Conservation (phyloP, 2,888 invertebrate genomes). For the Hydropsyche betteni region DNA sequence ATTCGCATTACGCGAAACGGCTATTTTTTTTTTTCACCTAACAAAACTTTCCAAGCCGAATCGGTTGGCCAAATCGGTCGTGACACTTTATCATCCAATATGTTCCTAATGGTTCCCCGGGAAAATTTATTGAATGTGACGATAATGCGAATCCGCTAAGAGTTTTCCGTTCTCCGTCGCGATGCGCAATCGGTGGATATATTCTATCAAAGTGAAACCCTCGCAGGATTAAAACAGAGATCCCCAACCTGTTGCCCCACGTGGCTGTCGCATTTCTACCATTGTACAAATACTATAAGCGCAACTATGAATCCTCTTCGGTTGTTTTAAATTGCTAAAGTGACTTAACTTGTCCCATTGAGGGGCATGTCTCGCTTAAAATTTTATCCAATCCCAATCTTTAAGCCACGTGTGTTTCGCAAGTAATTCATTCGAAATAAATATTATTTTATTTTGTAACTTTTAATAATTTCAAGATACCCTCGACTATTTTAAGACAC, state of each 20-base stretch:
- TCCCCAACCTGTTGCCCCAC: conserved; percentile 22
- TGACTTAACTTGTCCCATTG: conserved; percentile 7
- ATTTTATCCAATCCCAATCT: neutral
- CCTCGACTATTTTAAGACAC: too few relatives aligned
- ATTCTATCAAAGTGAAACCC: conserved; percentile 15
- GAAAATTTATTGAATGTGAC: conserved; percentile 25
- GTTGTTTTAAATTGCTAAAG: conserved; percentile 3
- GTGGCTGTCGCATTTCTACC: conserved; percentile 1
- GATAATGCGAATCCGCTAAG: conserved; percentile 21
- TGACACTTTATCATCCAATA: conserved; percentile 25
- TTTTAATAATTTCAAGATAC: too few relatives aligned
- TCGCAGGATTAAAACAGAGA: conserved; percentile 17
- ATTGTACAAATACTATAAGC: neutral
- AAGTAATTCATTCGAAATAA: too few relatives aligned
- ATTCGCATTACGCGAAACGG: too few relatives aligned
- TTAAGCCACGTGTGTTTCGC: too few relatives aligned
- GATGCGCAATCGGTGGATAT: neutral
- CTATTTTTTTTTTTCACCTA: too few relatives aligned
- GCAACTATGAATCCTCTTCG: neutral
- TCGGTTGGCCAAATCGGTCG: neutral
- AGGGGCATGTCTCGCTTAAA: neutral
- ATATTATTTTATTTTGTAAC: too few relatives aligned
- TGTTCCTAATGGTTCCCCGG: conserved; percentile 10
- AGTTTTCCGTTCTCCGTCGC: neutral
- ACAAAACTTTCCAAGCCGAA: too few relatives aligned